These are phyloP conservation scores for Hemiscyllium ocellatum DNA, from an alignment of 2,113 vertebrate species.

Conservation along the genomic window DNA sequence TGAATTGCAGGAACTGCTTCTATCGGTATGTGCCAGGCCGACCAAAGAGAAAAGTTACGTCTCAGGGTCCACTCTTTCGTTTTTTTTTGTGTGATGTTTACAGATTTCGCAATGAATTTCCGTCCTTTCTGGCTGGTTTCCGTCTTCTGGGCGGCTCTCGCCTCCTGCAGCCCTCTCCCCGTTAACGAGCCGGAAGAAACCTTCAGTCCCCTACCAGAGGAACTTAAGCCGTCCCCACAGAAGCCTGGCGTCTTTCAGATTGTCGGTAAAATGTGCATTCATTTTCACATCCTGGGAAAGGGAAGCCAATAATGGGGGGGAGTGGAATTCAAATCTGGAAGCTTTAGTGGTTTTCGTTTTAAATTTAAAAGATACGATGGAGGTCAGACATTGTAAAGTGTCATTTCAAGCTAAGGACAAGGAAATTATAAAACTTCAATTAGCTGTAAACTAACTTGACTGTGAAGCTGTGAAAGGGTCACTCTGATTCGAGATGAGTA, in stretches of 20 bases:
- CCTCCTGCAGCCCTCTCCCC: background rate
- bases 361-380: background rate
- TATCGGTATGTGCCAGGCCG: background rate
- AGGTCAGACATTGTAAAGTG: background rate
- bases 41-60: background rate
- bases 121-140: background rate
- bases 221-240: background rate
- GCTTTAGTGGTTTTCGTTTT: background rate
- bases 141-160: background rate
- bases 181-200: background rate
- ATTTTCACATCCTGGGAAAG: background rate
- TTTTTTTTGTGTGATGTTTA: background rate
- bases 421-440: background rate
- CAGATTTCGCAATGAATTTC: background rate
- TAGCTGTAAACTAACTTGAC: background rate
- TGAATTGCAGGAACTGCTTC: background rate
- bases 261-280: background rate
- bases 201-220: background rate
- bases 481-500: background rate
- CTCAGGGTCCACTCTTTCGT: background rate
- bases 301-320: slow-evolving; percentile 10
- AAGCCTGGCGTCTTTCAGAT: background rate
- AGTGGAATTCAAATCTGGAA: slow-evolving; percentile 49
- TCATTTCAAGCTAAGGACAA: background rate
- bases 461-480: background rate